phyloP scores from a whole-genome alignment of 2,113 vertebrate genomes.

The Rattus norvegicus region DNA sequence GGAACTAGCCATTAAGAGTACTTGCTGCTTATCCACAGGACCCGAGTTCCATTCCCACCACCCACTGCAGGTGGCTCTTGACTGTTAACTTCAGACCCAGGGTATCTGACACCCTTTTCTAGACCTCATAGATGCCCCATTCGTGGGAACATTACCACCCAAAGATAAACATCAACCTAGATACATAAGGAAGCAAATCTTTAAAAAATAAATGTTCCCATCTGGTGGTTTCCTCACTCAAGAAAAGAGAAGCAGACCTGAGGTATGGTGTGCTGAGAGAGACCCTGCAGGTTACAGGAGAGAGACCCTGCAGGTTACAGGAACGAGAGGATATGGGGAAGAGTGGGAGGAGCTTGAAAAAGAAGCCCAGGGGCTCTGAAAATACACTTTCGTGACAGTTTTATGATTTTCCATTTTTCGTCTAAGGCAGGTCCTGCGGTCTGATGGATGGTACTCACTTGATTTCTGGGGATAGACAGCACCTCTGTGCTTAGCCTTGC shows the following conservation, averaged over 20 bases:
- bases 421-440: neutral
- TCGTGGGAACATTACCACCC: neutral
- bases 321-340: neutral
- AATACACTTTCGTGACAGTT: neutral
- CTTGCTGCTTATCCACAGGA: neutral
- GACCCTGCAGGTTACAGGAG: neutral
- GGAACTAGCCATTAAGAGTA: neutral
- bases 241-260: too few relatives aligned
- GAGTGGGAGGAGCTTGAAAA: neutral
- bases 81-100: neutral
- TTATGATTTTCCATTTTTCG: slow-evolving; percentile 40
- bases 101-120: neutral
- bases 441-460: neutral
- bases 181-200: neutral
- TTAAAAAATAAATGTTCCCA: neutral
- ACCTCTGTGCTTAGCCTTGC: neutral
- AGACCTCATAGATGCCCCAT: neutral
- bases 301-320: neutral
- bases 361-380: neutral
- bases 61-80: neutral
- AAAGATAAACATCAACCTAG: neutral
- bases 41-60: neutral
- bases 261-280: too few relatives aligned
- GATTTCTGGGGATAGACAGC: neutral
- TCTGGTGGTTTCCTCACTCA: neutral